These are phyloP conservation scores for Subacronicta megacephala DNA, from an alignment of 2,888 invertebrate genomes.

Conservation along the genomic window DNA sequence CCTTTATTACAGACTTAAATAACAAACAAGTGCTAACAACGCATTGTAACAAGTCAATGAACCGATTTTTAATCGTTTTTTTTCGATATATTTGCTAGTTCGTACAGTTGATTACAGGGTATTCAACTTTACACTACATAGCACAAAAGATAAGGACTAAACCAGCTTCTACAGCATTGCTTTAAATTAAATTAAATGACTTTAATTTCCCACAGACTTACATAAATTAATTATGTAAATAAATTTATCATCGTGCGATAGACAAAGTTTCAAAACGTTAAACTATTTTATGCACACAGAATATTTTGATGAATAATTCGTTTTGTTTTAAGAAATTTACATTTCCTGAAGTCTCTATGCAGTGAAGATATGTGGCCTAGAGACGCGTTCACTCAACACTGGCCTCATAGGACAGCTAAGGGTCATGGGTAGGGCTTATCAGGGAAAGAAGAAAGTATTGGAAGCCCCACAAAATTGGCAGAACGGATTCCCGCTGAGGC, in stretches of 20 bases:
- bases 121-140: conserved; percentile 48
- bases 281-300: no score
- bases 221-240: neutral
- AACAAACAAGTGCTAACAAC: conserved; percentile 25
- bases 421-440: no score
- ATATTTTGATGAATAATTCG: no score
- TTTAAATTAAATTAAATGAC: conserved; percentile 9
- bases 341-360: no score
- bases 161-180: conserved; percentile 11
- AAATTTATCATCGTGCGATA: neutral
- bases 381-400: no score
- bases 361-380: no score
- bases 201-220: neutral
- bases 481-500: no score
- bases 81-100: conserved; percentile 40
- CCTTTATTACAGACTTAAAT: conserved; percentile 11
- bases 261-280: no score
- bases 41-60: conserved; percentile 45
- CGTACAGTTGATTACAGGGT: conserved; percentile 41
- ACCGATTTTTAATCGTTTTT: conserved; percentile 44
- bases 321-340: no score
- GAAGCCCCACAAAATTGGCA: no score
- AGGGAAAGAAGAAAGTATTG: no score
- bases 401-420: no score
- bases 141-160: conserved; percentile 38